Evolutionary conservation across 2,888 invertebrate genomes (phyloP), one percentile per base, ranked within the genome.

Genomic region (Choristoneura rosaceana): DNA sequence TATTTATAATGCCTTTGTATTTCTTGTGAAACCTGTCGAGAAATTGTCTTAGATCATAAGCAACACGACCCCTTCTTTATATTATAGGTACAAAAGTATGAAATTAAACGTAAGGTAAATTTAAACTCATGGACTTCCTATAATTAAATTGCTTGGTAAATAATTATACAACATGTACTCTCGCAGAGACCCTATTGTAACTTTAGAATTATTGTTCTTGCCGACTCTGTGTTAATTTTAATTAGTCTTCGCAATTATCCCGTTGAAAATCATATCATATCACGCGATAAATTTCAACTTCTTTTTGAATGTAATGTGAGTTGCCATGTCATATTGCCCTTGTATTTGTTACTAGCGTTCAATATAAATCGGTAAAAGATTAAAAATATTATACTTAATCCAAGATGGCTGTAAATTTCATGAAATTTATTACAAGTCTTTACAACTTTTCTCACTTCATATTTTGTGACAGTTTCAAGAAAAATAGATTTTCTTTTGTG

Each of bases 201-300:
- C 55, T 25, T 55, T 55, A 55, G 25, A 25, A 12, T 55, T 10
- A 55, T 55, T 55, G 55, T 55, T 55, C 55, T 25, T 55, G 12
- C 25, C 25, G 3, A 55, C 25, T 55, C 25, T 8, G 52, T 25
- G 25, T 55, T 33, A 25, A 25, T 55, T 55, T 55, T 55, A 55
- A 55, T 55, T 55, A 55, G 25, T 55, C 25, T 3, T 25, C 55
- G 55, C 55, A 55, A 25, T 55, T 55, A 55, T 55, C 55, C 55
- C 55, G 7, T 55, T 55, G 12, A 55, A 25, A 55, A 55, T 55
- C 9, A n/a, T n/a, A n/a, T n/a, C n/a, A n/a, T n/a, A 25, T 55
- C 25, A 25, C 25, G 3, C 55, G 25, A 9, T 10, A 25, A 25
- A 52, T 17, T 25, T 55, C 10, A 55, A 55, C 25, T 25, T 12